phyloP scores from a whole-genome alignment of 1,140 invertebrate genomes.

The Leptinotarsa lineolata region DNA sequence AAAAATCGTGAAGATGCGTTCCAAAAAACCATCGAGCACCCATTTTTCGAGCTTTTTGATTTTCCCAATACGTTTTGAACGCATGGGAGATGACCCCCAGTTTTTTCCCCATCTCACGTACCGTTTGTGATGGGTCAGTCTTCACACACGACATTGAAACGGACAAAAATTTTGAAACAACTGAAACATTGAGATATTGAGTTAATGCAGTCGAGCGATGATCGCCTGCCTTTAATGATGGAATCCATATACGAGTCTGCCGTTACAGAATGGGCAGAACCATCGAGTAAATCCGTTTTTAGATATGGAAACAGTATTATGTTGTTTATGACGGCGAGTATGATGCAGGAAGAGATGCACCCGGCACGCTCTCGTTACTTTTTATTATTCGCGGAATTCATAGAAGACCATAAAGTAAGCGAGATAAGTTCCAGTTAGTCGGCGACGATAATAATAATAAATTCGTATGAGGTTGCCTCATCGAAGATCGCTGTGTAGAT shows the following conservation, averaged over 20 bases:
- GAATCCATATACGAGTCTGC: constrained; percentile 36
- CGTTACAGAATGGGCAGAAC: constrained; percentile 30
- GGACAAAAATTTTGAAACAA: too few relatives aligned
- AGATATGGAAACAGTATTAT: constrained; percentile 46
- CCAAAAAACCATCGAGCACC: too few relatives aligned
- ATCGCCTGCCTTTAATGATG: constrained; percentile 16
- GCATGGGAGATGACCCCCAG: too few relatives aligned
- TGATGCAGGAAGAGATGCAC: constrained; percentile 50
- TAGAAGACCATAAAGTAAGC: constrained; percentile 40
- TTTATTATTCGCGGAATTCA: constrained; percentile 52
- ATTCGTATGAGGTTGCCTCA: constrained; percentile 25
- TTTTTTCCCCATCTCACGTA: too few relatives aligned
- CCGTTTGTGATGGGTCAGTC: too few relatives aligned
- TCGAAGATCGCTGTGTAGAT: constrained; percentile 11
- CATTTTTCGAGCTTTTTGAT: too few relatives aligned
- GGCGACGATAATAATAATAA: constrained; percentile 35
- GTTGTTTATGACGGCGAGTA: constrained; percentile 49
- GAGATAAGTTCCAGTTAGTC: constrained; percentile 33
- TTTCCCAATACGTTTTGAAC: too few relatives aligned
- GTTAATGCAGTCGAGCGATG: constrained; percentile 14
- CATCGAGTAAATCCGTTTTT: constrained; percentile 41
- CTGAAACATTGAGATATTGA: background rate
- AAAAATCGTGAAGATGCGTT: too few relatives aligned
- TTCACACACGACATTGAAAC: too few relatives aligned
- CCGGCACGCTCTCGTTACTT: constrained; percentile 50